A percentile compares a stretch with the other conserved stretches of the same genome.
Conservation (phyloP, 92 coral and sea anemone genomes). For the Actinernus sp. region DNA sequence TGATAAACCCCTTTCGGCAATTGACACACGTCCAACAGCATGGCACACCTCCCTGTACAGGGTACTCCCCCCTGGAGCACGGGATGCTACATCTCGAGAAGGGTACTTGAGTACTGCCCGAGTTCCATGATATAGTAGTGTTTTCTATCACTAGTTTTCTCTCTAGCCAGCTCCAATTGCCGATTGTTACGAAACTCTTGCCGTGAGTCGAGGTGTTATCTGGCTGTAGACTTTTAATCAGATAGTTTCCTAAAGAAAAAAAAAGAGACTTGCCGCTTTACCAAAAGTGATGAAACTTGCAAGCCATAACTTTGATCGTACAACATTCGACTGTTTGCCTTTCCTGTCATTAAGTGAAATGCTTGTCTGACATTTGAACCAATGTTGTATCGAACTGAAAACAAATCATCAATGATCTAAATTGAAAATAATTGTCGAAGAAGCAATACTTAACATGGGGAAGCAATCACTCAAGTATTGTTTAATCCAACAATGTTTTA, state of each 20-base stretch:
- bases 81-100: conserved; percentile 81
- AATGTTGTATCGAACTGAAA: too few relatives aligned
- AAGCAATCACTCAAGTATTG: too few relatives aligned
- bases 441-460: too few relatives aligned
- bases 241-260: conserved; percentile 71
- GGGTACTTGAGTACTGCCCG: conserved; percentile 67
- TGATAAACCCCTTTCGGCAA: conserved; percentile 79
- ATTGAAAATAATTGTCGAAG: too few relatives aligned
- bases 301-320: conserved; percentile 1
- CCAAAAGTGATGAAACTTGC: neutral
- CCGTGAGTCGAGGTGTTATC: conserved; percentile 54
- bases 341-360: too few relatives aligned
- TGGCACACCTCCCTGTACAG: conserved; percentile 70
- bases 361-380: too few relatives aligned
- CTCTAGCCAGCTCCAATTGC: conserved; percentile 83
- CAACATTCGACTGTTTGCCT: too few relatives aligned
- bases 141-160: conserved; percentile 60
- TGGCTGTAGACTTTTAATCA: conserved; percentile 90
- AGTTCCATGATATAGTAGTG: conserved; percentile 78
- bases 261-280: neutral
- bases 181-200: conserved; percentile 74
- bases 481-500: too few relatives aligned
- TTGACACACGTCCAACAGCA: conserved; percentile 95
- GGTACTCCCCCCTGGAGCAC: conserved; percentile 86
- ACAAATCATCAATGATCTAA: too few relatives aligned